Base-by-base conservation (phyloP, 1,140 invertebrate species). In the Drosophila carrolli region DNA sequence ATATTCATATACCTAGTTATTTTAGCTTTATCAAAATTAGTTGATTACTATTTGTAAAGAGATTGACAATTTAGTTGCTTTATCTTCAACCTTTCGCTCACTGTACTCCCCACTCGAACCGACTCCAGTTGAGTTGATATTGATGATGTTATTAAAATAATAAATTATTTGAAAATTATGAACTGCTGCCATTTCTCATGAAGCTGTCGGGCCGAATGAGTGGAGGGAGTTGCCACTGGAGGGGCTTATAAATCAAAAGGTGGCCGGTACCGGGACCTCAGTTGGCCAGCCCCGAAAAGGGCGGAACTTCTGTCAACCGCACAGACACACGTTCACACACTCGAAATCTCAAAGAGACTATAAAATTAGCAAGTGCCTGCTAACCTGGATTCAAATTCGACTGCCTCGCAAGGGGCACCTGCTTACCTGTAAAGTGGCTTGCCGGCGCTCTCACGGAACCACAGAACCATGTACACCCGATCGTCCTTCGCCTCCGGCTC, bases 371-470 rank as follows among this genome's bases (percentile, higher is more conserved):
- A 50, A 46, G 38, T 53, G 40, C 27, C 40, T 47, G 57, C 32
- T 68, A 68, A 48, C 50, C 67, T 47, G 40, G 38, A 51, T 63
- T 44, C 29, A 75, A 44, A 75, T 61, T 48, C 16, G 50, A 38
- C 19, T 62, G 16, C n/a, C 14, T 27, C 3, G n/a, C 14, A 35
- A 2, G 32, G 48, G 38, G 7, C 13, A 9, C 16, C 37, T 67
- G 19, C 92, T 93, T 94, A 97, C 97, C 96, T 98, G 94, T 97
- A 98, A 76, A 98, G 95, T 44, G 97, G 97, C 92, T 97, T 97
- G 51, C 95, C 95, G 23, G 95, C 95, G 55, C 95, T 95, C 88
- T 97, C 96, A 75, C 96, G 94, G 93, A 97, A 98, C 97, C 97
- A 98, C 7, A 98, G 93, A 72, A 98, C 96, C 96, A 98, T 96